These are phyloP conservation scores for Paramuricea clavata DNA, from an alignment of 92 coral and sea anemone species.

Conservation along the genomic window DNA sequence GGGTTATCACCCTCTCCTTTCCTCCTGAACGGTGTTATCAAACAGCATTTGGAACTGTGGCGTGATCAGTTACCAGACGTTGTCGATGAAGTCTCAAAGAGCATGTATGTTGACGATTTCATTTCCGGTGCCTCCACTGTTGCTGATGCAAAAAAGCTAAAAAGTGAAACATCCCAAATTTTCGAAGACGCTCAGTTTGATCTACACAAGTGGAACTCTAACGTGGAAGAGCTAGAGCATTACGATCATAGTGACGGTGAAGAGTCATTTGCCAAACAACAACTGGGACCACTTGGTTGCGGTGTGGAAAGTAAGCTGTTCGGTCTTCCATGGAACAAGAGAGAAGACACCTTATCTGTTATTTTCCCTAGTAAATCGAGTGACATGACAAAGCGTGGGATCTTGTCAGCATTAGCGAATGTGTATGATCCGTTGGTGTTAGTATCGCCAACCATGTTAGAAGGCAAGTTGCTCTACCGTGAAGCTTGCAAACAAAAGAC, in stretches of 20 bases:
- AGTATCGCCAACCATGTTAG: conserved; percentile 6
- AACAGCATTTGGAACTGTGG: conserved; percentile 34
- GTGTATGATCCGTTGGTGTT: conserved; percentile 28
- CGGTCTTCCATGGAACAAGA: conserved; percentile 42
- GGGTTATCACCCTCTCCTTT: conserved; percentile 46
- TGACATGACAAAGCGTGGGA: conserved; percentile 21
- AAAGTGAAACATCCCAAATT: conserved; percentile 37
- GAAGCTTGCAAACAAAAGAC: conserved; percentile 17
- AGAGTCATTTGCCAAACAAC: conserved; percentile 50
- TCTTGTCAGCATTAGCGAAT: conserved; percentile 24
- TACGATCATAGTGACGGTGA: conserved; percentile 18
- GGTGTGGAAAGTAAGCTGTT: conserved; percentile 37
- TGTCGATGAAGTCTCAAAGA: conserved; percentile 48
- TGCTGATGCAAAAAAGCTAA: conserved; percentile 40
- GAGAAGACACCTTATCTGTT: conserved; percentile 25
- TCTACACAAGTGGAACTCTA: conserved; percentile 47
- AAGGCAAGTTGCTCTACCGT: conserved; percentile 10
- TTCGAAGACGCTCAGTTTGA: conserved; percentile 52
- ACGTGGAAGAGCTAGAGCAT: conserved; percentile 30
- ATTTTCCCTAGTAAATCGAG: neutral
- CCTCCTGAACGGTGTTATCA: conserved; percentile 52
- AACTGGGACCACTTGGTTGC: conserved; percentile 22
- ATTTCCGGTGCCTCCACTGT: conserved; percentile 54
- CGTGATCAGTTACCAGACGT: conserved; percentile 18
- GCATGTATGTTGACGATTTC: conserved; percentile 58